Evolutionary conservation across 2,888 invertebrate genomes (phyloP).

Genomic region (Scaeva pyrastri): DNA sequence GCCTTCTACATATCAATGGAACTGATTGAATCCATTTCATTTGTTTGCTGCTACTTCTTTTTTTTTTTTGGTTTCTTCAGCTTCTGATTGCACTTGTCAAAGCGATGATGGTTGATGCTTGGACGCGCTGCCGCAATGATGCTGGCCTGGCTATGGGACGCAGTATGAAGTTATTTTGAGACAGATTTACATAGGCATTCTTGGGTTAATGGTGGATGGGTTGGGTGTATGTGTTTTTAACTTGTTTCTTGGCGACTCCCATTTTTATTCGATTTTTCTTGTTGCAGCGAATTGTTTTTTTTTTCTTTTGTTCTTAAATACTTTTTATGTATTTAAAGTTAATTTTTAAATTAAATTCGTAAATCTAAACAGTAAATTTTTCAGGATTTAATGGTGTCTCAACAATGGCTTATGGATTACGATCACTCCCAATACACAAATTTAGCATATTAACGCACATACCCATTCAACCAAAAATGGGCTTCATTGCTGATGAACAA

Average conservation of each 20-base stretch:
- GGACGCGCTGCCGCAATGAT: not conserved
- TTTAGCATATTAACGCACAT: too few species aligned
- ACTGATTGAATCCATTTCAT: constrained; percentile 73
- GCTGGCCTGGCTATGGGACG: constrained; percentile 13
- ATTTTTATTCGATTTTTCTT: not conserved
- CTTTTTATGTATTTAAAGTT: too few species aligned
- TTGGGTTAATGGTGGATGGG: constrained; percentile 54
- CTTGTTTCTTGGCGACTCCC: constrained; percentile 31
- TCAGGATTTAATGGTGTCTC: too few species aligned
- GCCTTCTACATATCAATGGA: constrained; percentile 25
- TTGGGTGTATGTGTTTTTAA: constrained; percentile 20
- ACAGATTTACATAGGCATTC: constrained; percentile 70
- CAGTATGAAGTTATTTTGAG: constrained; percentile 70
- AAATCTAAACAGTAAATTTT: too few species aligned
- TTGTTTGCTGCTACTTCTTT: constrained; percentile 39
- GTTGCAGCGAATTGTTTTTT: not conserved
- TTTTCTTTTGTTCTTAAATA: too few species aligned
- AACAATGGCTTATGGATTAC: too few species aligned
- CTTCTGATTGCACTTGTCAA: constrained; percentile 59
- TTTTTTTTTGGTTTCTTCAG: not conserved
- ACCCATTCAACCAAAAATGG: too few species aligned
- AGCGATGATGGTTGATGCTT: constrained; percentile 55
- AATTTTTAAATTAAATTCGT: too few species aligned
- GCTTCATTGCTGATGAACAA: too few species aligned
- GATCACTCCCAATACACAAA: too few species aligned